Base-by-base conservation (phyloP, 2,797 vertebrate genomes). In the Cuculus canorus region DNA sequence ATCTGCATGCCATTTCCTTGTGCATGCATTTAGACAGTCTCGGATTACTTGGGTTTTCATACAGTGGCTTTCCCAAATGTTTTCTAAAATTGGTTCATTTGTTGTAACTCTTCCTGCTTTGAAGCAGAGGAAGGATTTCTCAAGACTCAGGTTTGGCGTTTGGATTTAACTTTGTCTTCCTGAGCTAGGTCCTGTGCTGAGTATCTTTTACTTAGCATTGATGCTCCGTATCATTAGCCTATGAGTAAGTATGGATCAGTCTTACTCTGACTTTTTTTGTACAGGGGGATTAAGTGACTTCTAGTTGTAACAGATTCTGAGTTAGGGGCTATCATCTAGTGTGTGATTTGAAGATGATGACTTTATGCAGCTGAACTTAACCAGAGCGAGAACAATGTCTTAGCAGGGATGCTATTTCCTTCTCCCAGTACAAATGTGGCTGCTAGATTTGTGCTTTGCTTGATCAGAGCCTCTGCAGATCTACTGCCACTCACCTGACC, bases 311-410 rank as follows among this genome's bases (percentile, higher is more conserved):
- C 54, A 52, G 21, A 77, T 47, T 80, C 75, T 82, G 18, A 68
- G 37, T 84, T 27, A 23, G 63, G 48, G 73, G 22, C 63, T 72
- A 2, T 32, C 28, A 5, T 10, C 25, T 76, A n/a, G 17, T 65
- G 17, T 65, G 32, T 6, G 5, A 32, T 53, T 24, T 0, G 2
- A 86, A 84, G 77, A 54, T 86, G 82, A 61, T 88, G 66, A 75
- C 89, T 60, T 50, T 59, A 59, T 68, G 83, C 56, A 80, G 75
- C 75, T 84, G 88, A 90, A 64, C 41, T 70, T 92, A 92, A 63
- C 85, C 80, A 84, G 95, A 95, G 86, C 90, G 90, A 96, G 82
- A 91, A 12, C 24, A 61, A 5, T 32, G 57, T 87, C 45, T 69
- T 76, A 56, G 32, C 32, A 15, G 10, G 53, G 88, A 79, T 60